These are phyloP conservation scores for Platichthys flesus DNA, from an alignment of 2,113 vertebrate genomes.

Conservation along the genomic window DNA sequence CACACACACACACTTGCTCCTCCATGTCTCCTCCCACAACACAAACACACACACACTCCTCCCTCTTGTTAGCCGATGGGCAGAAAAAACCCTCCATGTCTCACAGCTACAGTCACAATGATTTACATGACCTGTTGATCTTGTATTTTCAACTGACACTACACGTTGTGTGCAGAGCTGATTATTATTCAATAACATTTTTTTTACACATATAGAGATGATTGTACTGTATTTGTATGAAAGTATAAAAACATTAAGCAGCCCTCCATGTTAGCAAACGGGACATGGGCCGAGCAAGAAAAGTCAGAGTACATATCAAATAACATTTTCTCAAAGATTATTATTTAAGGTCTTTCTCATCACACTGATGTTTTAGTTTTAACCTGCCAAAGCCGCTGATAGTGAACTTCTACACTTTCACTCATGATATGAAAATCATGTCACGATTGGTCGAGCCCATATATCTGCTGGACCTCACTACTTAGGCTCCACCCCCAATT, in stretches of 20 bases:
- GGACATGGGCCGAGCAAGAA: too few species aligned
- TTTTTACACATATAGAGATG: neutral
- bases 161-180: neutral
- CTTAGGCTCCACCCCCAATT: too few species aligned
- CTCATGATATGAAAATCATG: too few species aligned
- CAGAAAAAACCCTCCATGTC: neutral
- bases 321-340: too few species aligned
- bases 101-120: neutral
- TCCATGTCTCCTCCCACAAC: slow-evolving; percentile 55
- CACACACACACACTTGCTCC: slow-evolving; percentile 3
- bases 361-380: too few species aligned
- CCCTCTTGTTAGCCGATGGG: slow-evolving; percentile 56
- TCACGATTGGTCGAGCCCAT: too few species aligned
- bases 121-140: slow-evolving; percentile 6
- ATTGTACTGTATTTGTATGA: neutral
- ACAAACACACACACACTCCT: slow-evolving; percentile 26
- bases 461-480: too few species aligned
- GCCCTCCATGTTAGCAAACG: too few species aligned
- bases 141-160: neutral
- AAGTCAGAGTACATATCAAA: too few species aligned
- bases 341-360: too few species aligned
- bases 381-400: too few species aligned
- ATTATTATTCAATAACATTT: neutral
- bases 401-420: too few species aligned
- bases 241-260: neutral